Conservation (phyloP, 2,113 vertebrate species). For the Scytalopus superciliaris region DNA sequence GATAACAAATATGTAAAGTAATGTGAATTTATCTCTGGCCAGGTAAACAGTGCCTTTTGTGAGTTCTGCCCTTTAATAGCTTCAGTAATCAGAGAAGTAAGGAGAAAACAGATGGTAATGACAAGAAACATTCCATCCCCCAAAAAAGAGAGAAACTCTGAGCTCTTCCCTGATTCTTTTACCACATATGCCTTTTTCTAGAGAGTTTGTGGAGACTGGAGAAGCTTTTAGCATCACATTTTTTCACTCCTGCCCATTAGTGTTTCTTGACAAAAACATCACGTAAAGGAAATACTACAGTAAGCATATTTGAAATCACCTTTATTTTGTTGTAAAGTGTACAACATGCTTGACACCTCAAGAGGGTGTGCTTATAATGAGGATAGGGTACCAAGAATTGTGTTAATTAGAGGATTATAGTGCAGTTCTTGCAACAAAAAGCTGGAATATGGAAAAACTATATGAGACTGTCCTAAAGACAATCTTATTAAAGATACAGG, state of each 20-base stretch:
- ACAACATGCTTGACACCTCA: slow-evolving; percentile 10
- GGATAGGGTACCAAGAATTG: not conserved
- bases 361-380: slow-evolving; percentile 24
- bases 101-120: not conserved
- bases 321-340: slow-evolving; percentile 13
- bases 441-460: not conserved
- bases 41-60: not conserved
- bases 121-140: not conserved
- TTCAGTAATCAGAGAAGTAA: not conserved
- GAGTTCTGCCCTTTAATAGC: not conserved
- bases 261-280: not conserved
- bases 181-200: not conserved
- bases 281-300: not conserved
- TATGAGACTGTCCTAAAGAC: not conserved
- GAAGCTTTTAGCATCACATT: not conserved
- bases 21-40: not conserved
- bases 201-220: not conserved
- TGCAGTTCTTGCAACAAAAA: not conserved
- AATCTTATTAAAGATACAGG: not conserved
- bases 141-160: not conserved
- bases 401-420: slow-evolving; percentile 39
- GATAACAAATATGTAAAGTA: not conserved
- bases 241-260: not conserved
- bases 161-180: not conserved
- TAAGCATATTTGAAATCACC: not conserved